These are phyloP conservation scores for Cryptotermes secundus DNA, from an alignment of 1,140 invertebrate genomes.

Conservation along the genomic window DNA sequence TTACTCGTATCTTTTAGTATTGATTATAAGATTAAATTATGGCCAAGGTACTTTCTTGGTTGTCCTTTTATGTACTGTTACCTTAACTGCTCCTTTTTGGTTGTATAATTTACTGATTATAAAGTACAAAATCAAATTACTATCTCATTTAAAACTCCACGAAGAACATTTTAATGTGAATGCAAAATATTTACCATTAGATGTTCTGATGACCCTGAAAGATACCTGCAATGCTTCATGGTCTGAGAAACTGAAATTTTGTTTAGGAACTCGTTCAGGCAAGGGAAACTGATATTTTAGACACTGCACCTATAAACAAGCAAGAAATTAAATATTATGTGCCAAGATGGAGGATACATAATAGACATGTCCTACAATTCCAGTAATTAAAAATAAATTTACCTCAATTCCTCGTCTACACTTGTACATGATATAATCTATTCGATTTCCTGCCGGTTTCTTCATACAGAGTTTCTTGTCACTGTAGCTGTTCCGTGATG, in stretches of 20 bases:
- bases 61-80: too few species aligned
- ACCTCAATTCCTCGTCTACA: constrained; percentile 55
- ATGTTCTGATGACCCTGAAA: constrained; percentile 52
- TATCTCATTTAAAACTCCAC: background rate
- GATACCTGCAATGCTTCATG: constrained; percentile 83
- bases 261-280: constrained; percentile 67
- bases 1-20: too few species aligned
- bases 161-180: background rate
- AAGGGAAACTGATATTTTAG: constrained; percentile 68
- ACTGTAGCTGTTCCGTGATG: constrained; percentile 81
- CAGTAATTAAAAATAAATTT: constrained; percentile 36
- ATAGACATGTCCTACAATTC: background rate
- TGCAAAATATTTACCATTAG: background rate
- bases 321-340: constrained; percentile 35
- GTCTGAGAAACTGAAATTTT: constrained; percentile 81
- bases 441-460: constrained; percentile 76
- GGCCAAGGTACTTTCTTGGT: too few species aligned
- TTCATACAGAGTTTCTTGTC: constrained; percentile 51
- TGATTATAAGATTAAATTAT: too few species aligned
- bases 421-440: constrained; percentile 87
- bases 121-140: background rate
- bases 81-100: background rate
- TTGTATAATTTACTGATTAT: background rate
- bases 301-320: constrained; percentile 53
- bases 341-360: constrained; percentile 9